Evolutionary conservation across 2,888 invertebrate species (phyloP), one percentile per base, ranked within the genome.

Genomic region (Melanargia galathea): DNA sequence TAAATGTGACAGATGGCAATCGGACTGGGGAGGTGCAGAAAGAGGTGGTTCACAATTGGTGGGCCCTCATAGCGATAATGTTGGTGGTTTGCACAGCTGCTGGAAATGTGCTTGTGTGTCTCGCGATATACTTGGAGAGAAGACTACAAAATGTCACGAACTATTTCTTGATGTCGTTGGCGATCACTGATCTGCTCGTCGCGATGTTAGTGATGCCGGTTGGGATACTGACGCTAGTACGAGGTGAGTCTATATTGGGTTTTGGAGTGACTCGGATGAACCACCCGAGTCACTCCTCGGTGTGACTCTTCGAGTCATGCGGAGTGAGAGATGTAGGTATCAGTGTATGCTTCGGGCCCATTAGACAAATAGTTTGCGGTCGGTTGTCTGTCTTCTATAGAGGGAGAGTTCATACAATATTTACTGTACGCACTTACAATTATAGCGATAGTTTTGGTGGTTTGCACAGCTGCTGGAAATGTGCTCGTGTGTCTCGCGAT

Each of bases 71-170:
- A 40, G 95, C 97, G 4, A 84, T 95, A 51, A 89, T 95, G 30
- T 86, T 98, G 62, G 97, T 97, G 11, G 81, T 97, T 51, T 96
- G 95, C 65, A 98, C 98, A 0, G 97, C 97, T 0, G 95, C 97
- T 2, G 98, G 98, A 1, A 99, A 99, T 87, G 96, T 97, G 46
- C 90, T 99, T 65, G 99, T 99, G 54, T 98, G 98, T 78, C 86
- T 98, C 73, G 98, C 99, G 24, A 98, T 99, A 75, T 95, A 95
- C 69, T 94, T 96, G 94, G 98, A 99, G 82, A 93, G 97, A 62
- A 93, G 98, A 16, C 91, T 99, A 66, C 98, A 99, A 87, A 99
- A 98, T 92, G 97, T 98, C 65, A 99, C 98, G 76, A 99, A 99
- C 88, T 98, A 98, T 86, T 99, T 99, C 82, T 93, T 99, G 77